Conservation (phyloP, 2,888 invertebrate species). For the Tyria jacobaeae region DNA sequence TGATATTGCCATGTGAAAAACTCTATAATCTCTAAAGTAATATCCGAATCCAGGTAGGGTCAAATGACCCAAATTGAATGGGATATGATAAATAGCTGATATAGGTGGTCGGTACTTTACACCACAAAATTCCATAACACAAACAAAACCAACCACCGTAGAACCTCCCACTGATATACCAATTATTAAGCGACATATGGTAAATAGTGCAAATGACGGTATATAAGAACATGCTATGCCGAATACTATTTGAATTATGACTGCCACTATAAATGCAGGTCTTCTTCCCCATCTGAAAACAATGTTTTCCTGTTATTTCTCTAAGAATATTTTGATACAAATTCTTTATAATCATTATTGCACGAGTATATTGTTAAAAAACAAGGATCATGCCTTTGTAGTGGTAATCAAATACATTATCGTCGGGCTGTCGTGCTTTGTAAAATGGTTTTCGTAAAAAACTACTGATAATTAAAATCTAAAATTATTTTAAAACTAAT, state of each 20-base stretch:
- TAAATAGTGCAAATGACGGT: slow-evolving; percentile 58
- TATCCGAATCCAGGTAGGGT: slow-evolving; percentile 87
- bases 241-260: slow-evolving; percentile 56
- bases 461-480: no score
- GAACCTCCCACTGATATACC: slow-evolving; percentile 92
- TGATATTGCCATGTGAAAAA: slow-evolving; percentile 87
- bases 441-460: no score
- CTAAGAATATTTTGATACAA: not conserved
- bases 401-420: no score
- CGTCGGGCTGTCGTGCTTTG: no score
- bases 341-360: not conserved
- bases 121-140: slow-evolving; percentile 88
- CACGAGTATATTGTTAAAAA: not conserved
- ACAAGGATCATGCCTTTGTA: no score
- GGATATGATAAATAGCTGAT: slow-evolving; percentile 87
- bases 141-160: slow-evolving; percentile 85
- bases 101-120: slow-evolving; percentile 72
- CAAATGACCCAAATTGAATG: slow-evolving; percentile 88
- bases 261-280: slow-evolving; percentile 14
- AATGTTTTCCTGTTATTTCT: not conserved
- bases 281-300: slow-evolving; percentile 22
- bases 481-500: no score
- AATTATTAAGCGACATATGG: slow-evolving; percentile 86
- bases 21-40: slow-evolving; percentile 87
- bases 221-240: slow-evolving; percentile 9